Percentiles rank a stretch among this genome's conserved stretches.
phyloP scores from a whole-genome alignment of 2,113 vertebrate species.

The Lepidothrix coronata region DNA sequence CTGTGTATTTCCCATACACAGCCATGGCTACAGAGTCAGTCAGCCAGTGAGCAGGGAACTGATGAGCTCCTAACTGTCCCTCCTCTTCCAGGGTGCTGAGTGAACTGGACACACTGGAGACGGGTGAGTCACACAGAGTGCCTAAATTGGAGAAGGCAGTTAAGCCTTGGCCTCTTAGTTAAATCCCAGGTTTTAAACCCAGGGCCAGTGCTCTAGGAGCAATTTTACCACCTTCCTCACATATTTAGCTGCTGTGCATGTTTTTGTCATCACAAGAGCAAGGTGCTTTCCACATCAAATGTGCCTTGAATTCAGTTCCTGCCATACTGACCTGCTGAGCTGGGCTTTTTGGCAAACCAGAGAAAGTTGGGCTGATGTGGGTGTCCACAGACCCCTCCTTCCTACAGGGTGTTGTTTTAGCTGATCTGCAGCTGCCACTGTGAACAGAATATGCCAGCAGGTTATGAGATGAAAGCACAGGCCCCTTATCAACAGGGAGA shows the following conservation, averaged over 20 bases:
- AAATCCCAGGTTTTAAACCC: not conserved
- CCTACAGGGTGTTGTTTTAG: not conserved
- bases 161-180: not conserved
- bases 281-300: too few species aligned
- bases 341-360: not conserved
- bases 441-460: not conserved
- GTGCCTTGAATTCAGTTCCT: not conserved
- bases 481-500: not conserved
- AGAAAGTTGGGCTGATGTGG: not conserved
- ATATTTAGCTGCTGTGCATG: not conserved
- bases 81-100: not conserved
- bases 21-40: not conserved
- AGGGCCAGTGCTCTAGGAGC: not conserved
- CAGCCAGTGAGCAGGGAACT: not conserved
- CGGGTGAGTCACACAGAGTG: not conserved
- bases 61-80: not conserved
- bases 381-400: not conserved
- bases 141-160: not conserved
- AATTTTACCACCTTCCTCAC: not conserved
- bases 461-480: not conserved
- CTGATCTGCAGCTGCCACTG: constrained; percentile 53
- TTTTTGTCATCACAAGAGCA: not conserved
- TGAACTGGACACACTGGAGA: not conserved
- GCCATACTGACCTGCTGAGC: constrained; percentile 12
- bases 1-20: not conserved